Base-by-base conservation (phyloP, 2,113 vertebrate genomes). In the Callospermophilus lateralis region DNA sequence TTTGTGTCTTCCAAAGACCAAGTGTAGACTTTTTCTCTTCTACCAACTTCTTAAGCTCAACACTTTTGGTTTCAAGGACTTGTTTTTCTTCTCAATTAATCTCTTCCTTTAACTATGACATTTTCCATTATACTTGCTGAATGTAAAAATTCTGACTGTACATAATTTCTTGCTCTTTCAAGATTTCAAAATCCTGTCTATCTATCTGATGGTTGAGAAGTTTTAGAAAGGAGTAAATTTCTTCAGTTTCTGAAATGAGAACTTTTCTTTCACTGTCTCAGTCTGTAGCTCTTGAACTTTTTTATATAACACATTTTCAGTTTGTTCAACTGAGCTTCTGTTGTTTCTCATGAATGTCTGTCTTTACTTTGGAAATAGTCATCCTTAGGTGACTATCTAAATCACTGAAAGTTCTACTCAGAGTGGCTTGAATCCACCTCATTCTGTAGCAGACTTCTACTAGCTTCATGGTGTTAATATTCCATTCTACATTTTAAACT, bases 401-500 rank as follows among this genome's bases (percentile, higher is more conserved):
- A 8, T 99, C 99, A 91, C 98, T 99, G 79, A 98, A 98, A 34
- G 98, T 98, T 98, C 98, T 98, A 96, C 98, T 98, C 97, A 99
- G 98, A 34, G 96, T 97, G 53, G 95, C 97, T 98, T 99, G 76
- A 97, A 39, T 99, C 98, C 98, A 99, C 96, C 99, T 99, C 99
- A 93, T 99, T 98, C 95, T 99, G 98, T 73, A 99, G 97, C 67
- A 98, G 97, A 74, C 11, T 63, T 83, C 98, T 98, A 93, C 95
- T 98, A 6, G 48, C 58, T 90, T 99, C 99, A 78, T 99, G 98
- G 48, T 97, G 81, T 88, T 99, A 99, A 90, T 99, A 97, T 0
- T 99, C 98, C 19, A 95, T 96, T 84, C 97, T 98, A 67, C 99
- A 99, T 94, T 98, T 99, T 58, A 97, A 81, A 98, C 98, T 95